A percentile compares a stretch with the other conserved stretches of the same genome.
Evolutionary conservation across 2,888 invertebrate genomes (phyloP).

Genomic region (Euplexia lucipara): DNA sequence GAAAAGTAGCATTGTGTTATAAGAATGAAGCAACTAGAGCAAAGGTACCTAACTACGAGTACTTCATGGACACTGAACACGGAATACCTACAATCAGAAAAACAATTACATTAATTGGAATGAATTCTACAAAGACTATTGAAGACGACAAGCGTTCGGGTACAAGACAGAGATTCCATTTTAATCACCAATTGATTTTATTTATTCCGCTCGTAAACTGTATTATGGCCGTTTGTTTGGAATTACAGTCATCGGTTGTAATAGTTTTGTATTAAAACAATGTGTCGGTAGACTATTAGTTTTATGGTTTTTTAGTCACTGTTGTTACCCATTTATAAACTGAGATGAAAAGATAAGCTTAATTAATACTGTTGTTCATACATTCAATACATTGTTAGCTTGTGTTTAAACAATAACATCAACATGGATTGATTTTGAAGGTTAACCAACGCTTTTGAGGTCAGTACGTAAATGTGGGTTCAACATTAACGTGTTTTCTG

Average conservation of each 20-base stretch:
- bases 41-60: neutral
- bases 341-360: neutral
- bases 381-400: no score
- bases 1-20: no score
- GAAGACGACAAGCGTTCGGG: constrained; percentile 8
- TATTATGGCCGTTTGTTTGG: constrained; percentile 53
- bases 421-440: no score
- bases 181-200: constrained; percentile 54
- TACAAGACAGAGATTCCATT: constrained; percentile 41
- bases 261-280: constrained; percentile 50
- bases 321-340: neutral
- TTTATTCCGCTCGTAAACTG: constrained; percentile 62
- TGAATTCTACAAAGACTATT: constrained; percentile 24
- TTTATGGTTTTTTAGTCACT: constrained; percentile 13
- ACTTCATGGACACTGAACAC: neutral
- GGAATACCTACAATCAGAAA: constrained; percentile 22
- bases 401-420: no score
- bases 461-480: no score
- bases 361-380: no score
- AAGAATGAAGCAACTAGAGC: neutral
- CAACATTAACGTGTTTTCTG: no score
- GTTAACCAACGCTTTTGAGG: no score
- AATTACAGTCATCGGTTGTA: constrained; percentile 51
- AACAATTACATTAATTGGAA: constrained; percentile 47
- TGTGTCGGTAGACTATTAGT: constrained; percentile 31